A percentile compares a stretch with the other conserved stretches of the same genome.
phyloP scores from a whole-genome alignment of 2,113 vertebrate species.

The Uropsilus gracilis region DNA sequence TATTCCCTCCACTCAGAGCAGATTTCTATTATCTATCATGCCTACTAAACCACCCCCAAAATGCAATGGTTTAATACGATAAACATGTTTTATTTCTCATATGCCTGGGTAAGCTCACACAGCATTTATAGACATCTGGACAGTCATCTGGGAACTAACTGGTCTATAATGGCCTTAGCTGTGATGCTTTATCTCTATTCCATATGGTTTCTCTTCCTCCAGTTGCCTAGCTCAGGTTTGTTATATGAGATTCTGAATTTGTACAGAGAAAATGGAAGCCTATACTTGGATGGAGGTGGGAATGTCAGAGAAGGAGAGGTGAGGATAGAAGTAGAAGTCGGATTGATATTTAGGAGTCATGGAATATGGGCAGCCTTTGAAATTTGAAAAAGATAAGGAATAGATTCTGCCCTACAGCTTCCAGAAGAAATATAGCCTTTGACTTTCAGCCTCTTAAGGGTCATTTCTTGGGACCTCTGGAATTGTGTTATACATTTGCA shows the following conservation, averaged over 20 bases:
- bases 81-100: not conserved
- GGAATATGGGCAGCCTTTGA: not conserved
- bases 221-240: not conserved
- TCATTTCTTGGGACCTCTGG: not conserved
- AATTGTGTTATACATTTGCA: not conserved
- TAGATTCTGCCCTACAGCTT: not conserved
- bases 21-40: not conserved
- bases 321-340: not conserved
- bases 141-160: not conserved
- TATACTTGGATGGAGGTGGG: not conserved
- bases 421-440: not conserved
- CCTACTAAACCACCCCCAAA: not conserved
- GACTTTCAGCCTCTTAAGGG: not conserved
- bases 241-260: not conserved
- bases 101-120: not conserved
- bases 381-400: slow-evolving; percentile 2
- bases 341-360: not conserved
- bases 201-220: not conserved
- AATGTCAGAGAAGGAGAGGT: not conserved
- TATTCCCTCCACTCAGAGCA: not conserved
- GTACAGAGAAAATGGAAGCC: not conserved
- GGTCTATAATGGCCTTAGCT: not conserved
- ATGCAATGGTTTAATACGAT: not conserved
- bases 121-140: not conserved
- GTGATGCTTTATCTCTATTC: not conserved